A percentile compares a stretch with the other conserved stretches of the same genome.
These are phyloP conservation scores for Ceratina calcarata DNA, from an alignment of 1,140 invertebrate genomes.

Conservation along the genomic window DNA sequence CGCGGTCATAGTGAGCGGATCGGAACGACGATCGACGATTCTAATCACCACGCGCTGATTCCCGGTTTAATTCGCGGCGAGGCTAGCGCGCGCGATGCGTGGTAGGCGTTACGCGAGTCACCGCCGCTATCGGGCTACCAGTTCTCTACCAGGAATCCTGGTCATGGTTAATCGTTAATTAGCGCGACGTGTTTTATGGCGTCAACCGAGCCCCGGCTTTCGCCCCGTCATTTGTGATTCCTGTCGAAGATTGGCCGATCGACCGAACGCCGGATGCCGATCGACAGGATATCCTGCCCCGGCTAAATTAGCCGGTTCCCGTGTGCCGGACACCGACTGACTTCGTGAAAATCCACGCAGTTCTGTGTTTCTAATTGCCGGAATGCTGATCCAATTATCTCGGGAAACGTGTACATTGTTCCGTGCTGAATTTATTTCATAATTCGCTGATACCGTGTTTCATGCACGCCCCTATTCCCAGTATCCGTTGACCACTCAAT, in stretches of 20 bases:
- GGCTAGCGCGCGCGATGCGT: slow-evolving; percentile 38
- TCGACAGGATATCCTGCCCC: slow-evolving; percentile 71
- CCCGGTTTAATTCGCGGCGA: slow-evolving; percentile 65
- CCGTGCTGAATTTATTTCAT: too few relatives aligned
- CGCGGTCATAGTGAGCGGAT: slow-evolving; percentile 42
- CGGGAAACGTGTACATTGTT: too few relatives aligned
- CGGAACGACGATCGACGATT: slow-evolving; percentile 63
- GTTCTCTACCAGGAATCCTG: slow-evolving; percentile 68
- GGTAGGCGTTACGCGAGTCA: slow-evolving; percentile 53
- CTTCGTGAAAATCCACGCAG: slow-evolving; percentile 39
- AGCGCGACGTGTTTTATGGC: slow-evolving; percentile 70
- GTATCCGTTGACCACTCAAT: too few relatives aligned
- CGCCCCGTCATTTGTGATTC: slow-evolving; percentile 60
- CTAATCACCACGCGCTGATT: slow-evolving; percentile 74
- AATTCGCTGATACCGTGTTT: too few relatives aligned
- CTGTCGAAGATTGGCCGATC: slow-evolving; percentile 65
- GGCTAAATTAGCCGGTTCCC: slow-evolving; percentile 50
- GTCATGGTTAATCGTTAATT: slow-evolving; percentile 76
- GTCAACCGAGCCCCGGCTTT: slow-evolving; percentile 49
- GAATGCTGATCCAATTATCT: slow-evolving; percentile 38
- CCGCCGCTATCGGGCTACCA: slow-evolving; percentile 50
- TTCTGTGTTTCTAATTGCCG: neutral
- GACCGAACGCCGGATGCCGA: slow-evolving; percentile 69
- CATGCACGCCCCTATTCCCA: too few relatives aligned
- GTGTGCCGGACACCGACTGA: slow-evolving; percentile 34